phyloP scores from a whole-genome alignment of 1,140 invertebrate genomes.

The Maniola jurtina region DNA sequence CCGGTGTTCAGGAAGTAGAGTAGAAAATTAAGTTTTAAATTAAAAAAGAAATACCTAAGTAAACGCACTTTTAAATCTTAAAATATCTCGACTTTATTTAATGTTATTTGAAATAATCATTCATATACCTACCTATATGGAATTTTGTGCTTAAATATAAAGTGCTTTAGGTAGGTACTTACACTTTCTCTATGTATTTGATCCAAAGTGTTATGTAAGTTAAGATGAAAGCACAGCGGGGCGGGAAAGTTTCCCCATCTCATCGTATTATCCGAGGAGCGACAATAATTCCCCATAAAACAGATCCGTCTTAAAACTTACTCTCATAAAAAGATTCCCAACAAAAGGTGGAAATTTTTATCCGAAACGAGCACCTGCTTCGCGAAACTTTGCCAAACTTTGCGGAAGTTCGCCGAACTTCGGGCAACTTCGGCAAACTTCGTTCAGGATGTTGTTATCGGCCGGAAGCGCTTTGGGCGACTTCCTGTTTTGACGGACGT shows the following conservation, averaged over 20 bases:
- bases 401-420: constrained; percentile 50
- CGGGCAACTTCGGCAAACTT: constrained; percentile 51
- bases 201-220: constrained; percentile 1
- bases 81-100: no score
- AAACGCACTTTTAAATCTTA: no score
- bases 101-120: no score
- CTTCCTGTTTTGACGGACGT: constrained; percentile 73
- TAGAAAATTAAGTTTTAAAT: no score
- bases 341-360: constrained; percentile 71
- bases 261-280: constrained; percentile 22
- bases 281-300: constrained; percentile 42
- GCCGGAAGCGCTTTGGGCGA: constrained; percentile 74
- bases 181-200: neutral
- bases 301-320: constrained; percentile 52
- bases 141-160: no score
- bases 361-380: constrained; percentile 69
- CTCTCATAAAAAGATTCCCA: constrained; percentile 61
- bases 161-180: no score
- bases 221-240: constrained; percentile 1
- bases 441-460: constrained; percentile 70
- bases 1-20: no score
- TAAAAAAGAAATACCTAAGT: no score
- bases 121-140: no score
- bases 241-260: constrained; percentile 27
- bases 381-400: constrained; percentile 57